Evolutionary conservation across 1,140 invertebrate genomes (phyloP), one percentile per base, ranked within the genome.

Genomic region (Megathymus violae): DNA sequence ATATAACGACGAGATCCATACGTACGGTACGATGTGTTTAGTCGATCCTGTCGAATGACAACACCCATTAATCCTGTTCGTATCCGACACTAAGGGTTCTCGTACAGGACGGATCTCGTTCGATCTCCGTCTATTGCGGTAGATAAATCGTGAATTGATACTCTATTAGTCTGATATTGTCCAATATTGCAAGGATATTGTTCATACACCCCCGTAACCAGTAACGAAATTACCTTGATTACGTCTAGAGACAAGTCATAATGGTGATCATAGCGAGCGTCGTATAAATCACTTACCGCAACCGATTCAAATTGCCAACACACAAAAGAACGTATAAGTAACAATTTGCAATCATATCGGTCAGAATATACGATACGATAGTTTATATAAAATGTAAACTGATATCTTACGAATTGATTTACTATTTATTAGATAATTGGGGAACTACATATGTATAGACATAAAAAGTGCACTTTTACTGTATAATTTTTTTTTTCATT

Each of bases 221-320:
- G 67, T 67, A 78, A 78, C 72, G 67, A 80, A 83, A 79, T 80
- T 84, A 71, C 82, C 79, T 79, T 76, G 80, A 85, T 82, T 84
- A 78, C 74, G 51, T 69, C 52, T 60, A 64, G 67, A 78, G 73
- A 78, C 75, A 76, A 76, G 72, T 69, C 71, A 68, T 69, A 69
- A 75, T 74, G 67, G 51, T 64, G 54, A 71, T 80, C 74, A 62
- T 71, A 64, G 74, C 69, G 69, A 69, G 74, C 72, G 70, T 80
- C 76, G 64, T 85, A 89, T 89, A 89, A 87, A 87, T 87, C 86
- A 85, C 73, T 70, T 61, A 43, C 56, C 69, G 76, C 75, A 80
- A 87, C 81, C 77, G 85, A 86, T 85, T 83, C 80, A 82, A 77
- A 82, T 78, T 82, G 71, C 71, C 41, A n/a, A n/a, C n/a, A n/a